Evolutionary conservation across 2,888 invertebrate genomes (phyloP), one percentile per base, ranked within the genome.

Genomic region (Stegana nigrithorax): DNA sequence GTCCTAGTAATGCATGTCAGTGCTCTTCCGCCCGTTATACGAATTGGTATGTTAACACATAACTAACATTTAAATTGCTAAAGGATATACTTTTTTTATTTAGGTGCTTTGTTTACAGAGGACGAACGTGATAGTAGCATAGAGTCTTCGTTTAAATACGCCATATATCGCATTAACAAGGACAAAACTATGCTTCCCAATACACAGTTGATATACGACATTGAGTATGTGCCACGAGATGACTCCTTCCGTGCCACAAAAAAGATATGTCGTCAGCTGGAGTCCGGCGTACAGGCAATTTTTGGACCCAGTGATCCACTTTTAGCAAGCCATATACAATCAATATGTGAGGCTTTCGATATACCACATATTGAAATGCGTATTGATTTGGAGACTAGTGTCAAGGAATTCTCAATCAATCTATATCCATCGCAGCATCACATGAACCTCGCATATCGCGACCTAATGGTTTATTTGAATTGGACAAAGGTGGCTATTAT

Each of bases 401-500:
- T 74, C 5, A 86, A 84, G 78, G 91, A 92, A 72, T 93, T 93
- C 83, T 94, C 95, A 44, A 91, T 97, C 74, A 97, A 95, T 86
- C 87, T 97, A 59, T 93, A 94, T 84, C 97, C 97, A 0, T 91
- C 95, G 8, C 92, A 94, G 69, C 90, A 90, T 61, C 88, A 93
- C 69, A 89, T 97, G 83, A 93, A 95, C 81, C 89, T 89, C 81
- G 94, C 94, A 0, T 95, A 95, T 85, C 89, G 91, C 62, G 96
- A 97, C 80, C 89, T 96, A 70, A 93, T 97, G 84, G 87, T 90
- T 8, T 94, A 94, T 83, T 89, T 96, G 65, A 95, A 95, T 83
- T 97, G 97, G 97, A 94, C 94, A 2, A 91, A 92, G 81, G 94
- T 97, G 78, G 96, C 95, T 0, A 92, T 98, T 60, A 91, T 98